A percentile compares a stretch with the other conserved stretches of the same genome.
Conservation (phyloP, 1,140 invertebrate species). For the Cotesia typhae region DNA sequence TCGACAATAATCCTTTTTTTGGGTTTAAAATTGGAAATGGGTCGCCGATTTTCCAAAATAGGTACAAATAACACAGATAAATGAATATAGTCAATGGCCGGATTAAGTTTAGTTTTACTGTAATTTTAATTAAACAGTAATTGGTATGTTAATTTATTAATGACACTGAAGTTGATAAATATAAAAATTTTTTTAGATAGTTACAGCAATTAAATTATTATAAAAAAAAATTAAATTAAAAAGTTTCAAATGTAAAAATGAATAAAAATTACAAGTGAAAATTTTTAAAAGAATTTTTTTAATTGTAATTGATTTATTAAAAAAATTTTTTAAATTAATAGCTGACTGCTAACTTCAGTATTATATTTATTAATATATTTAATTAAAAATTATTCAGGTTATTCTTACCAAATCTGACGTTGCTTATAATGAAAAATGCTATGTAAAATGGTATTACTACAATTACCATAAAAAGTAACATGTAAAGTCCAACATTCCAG, state of each 20-base stretch:
- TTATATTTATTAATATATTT: neutral
- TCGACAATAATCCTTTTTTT: slow-evolving; percentile 92
- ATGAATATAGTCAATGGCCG: slow-evolving; percentile 82
- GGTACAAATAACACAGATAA: slow-evolving; percentile 93
- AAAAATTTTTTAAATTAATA: too few relatives aligned
- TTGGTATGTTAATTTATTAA: slow-evolving; percentile 11
- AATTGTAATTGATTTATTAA: too few relatives aligned
- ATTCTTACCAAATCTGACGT: slow-evolving; percentile 85
- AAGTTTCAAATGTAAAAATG: too few relatives aligned
- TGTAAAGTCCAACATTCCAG: slow-evolving; percentile 93
- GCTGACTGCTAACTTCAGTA: too few relatives aligned
- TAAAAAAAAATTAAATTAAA: too few relatives aligned
- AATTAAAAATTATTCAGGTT: slow-evolving; percentile 22
- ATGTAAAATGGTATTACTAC: slow-evolving; percentile 98
- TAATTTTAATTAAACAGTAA: slow-evolving; percentile 42
- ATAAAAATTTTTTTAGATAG: too few relatives aligned
- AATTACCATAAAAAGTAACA: slow-evolving; percentile 93
- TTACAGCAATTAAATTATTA: too few relatives aligned
- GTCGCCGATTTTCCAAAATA: slow-evolving; percentile 99
- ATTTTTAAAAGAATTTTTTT: too few relatives aligned
- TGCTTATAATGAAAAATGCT: slow-evolving; percentile 92
- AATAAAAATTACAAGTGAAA: too few relatives aligned
- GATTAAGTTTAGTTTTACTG: slow-evolving; percentile 84
- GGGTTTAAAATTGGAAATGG: slow-evolving; percentile 97
- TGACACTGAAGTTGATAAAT: too few relatives aligned